phyloP scores from a whole-genome alignment of 2,797 vertebrate species.

The Cygnus olor region DNA sequence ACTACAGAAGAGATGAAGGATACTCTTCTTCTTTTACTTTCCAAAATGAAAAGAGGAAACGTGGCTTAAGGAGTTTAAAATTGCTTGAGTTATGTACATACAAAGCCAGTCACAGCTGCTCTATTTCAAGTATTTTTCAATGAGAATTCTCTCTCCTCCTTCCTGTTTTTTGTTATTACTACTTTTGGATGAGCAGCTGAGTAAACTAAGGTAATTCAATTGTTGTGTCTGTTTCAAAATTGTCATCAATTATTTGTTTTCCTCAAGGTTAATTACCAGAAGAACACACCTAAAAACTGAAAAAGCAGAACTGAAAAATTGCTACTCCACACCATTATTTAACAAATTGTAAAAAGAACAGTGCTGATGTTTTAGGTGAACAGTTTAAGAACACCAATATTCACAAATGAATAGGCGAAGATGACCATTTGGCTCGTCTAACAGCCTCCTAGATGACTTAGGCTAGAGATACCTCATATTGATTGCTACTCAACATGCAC shows the following conservation, averaged over 20 bases:
- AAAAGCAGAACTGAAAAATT: slow-evolving; percentile 9
- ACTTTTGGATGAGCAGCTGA: not conserved
- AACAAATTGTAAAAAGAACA: not conserved
- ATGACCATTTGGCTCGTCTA: not conserved
- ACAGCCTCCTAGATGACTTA: not conserved
- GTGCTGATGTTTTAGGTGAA: not conserved
- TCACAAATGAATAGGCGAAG: not conserved
- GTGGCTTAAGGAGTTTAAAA: not conserved
- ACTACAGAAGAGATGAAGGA: not conserved
- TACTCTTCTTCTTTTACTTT: not conserved
- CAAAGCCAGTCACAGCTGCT: not conserved
- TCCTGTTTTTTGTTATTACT: not conserved
- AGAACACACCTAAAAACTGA: not conserved
- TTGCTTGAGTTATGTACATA: not conserved
- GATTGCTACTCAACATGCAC: not conserved
- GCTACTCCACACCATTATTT: not conserved
- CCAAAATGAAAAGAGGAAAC: not conserved
- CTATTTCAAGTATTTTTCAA: not conserved
- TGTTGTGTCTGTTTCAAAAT: not conserved
- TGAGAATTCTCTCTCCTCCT: not conserved
- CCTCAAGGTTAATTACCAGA: not conserved
- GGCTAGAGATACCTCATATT: not conserved
- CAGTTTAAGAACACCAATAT: not conserved
- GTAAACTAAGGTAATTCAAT: not conserved
- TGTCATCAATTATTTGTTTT: not conserved